These are phyloP conservation scores for Halichoerus grypus DNA, from an alignment of 2,113 vertebrate genomes.

Conservation along the genomic window DNA sequence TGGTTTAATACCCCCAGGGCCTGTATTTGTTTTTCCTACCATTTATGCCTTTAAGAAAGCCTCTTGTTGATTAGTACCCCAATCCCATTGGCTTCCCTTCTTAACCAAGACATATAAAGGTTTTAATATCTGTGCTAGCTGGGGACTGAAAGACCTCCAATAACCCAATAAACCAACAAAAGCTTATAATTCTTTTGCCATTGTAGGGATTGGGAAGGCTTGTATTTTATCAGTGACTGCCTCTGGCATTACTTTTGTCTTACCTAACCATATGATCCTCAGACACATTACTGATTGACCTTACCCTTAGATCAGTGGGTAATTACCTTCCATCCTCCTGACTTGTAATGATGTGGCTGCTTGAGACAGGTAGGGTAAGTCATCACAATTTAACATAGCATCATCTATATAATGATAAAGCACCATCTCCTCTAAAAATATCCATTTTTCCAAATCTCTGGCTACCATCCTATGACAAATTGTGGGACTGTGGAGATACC, in stretches of 20 bases:
- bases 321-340: neutral
- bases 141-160: neutral
- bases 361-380: neutral
- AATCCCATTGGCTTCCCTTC: neutral
- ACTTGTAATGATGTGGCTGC: neutral
- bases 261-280: neutral
- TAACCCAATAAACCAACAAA: neutral
- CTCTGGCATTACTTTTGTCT: neutral
- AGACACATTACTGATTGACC: neutral
- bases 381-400: neutral
- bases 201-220: neutral
- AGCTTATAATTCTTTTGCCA: neutral
- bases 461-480: neutral
- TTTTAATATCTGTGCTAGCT: neutral
- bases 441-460: neutral
- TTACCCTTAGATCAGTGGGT: neutral
- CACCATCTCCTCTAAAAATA: neutral
- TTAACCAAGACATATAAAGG: neutral
- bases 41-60: neutral
- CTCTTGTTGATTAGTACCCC: neutral
- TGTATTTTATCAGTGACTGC: neutral
- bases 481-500: neutral
- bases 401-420: neutral
- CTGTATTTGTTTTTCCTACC: neutral
- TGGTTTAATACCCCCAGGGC: neutral